Percentiles rank a stretch among this genome's conserved stretches.
Evolutionary conservation across 2,888 invertebrate species (phyloP).

Genomic region (Cyclophora albipunctata): DNA sequence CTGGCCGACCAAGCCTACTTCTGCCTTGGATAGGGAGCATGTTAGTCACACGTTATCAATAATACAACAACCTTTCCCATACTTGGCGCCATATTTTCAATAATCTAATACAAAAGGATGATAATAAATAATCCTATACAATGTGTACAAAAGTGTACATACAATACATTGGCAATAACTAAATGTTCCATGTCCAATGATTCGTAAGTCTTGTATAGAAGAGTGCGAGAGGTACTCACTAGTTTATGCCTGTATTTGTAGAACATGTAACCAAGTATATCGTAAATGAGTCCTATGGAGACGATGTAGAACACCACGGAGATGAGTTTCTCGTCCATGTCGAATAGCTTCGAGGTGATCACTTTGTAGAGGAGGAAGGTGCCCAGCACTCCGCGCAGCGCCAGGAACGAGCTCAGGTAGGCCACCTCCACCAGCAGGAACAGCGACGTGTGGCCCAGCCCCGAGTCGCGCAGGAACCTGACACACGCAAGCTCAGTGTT

Average conservation of each 20-base stretch:
- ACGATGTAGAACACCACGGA: slow-evolving; percentile 53
- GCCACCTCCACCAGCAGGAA: slow-evolving; percentile 63
- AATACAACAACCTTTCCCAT: no score
- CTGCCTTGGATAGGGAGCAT: no score
- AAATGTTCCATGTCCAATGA: no score
- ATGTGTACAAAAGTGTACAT: no score
- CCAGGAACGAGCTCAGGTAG: slow-evolving; percentile 67
- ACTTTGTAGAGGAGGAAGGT: slow-evolving; percentile 61
- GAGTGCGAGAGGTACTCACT: slow-evolving; percentile 35
- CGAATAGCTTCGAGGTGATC: slow-evolving; percentile 51
- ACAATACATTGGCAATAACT: no score
- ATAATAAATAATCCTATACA: no score
- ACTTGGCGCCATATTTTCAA: no score
- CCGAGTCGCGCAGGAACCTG: slow-evolving; percentile 70
- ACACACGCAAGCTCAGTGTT: slow-evolving; percentile 4
- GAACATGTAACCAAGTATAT: slow-evolving; percentile 54
- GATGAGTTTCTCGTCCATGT: slow-evolving; percentile 50
- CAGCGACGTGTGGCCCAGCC: slow-evolving; percentile 56
- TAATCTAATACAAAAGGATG: no score
- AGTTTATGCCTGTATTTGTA: slow-evolving; percentile 52
- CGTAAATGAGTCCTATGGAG: slow-evolving; percentile 59
- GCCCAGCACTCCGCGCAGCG: slow-evolving; percentile 69
- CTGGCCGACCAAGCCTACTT: no score
- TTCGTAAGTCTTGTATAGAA: no score
- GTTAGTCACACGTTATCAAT: no score